Evolutionary conservation across 2,888 invertebrate genomes (phyloP).

Genomic region (Choreutis nemorana): DNA sequence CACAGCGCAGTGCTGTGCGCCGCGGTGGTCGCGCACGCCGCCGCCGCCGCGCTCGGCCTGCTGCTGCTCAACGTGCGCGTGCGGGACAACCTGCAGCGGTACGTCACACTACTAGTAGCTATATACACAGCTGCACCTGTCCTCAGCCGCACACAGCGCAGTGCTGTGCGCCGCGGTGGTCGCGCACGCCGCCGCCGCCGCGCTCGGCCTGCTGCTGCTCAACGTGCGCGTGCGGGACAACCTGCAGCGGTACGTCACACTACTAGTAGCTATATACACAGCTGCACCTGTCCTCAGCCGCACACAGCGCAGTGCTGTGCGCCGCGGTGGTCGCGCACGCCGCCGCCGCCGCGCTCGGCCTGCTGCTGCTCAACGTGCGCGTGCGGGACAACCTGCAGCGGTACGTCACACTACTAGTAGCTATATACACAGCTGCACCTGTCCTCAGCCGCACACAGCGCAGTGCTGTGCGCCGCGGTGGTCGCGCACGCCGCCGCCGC

Average conservation of each 20-base stretch:
- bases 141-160: constrained; percentile 76
- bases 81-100: constrained; percentile 73
- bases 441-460: constrained; percentile 75
- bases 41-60: constrained; percentile 85
- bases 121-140: too few relatives aligned
- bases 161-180: constrained; percentile 80
- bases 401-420: too few relatives aligned
- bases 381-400: constrained; percentile 78
- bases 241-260: constrained; percentile 65
- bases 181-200: constrained; percentile 82
- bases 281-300: too few relatives aligned
- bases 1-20: constrained; percentile 81
- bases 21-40: constrained; percentile 80
- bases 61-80: constrained; percentile 89
- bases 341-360: constrained; percentile 83
- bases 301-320: constrained; percentile 79
- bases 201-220: constrained; percentile 87
- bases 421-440: too few relatives aligned
- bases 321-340: constrained; percentile 81
- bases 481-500: constrained; percentile 84
- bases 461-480: constrained; percentile 79
- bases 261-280: too few relatives aligned
- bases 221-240: constrained; percentile 86
- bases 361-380: constrained; percentile 86
- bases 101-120: too few relatives aligned